A percentile compares a stretch with the other conserved stretches of the same genome.
These are phyloP conservation scores for Pseudomyrmex concolor DNA, from an alignment of 1,140 invertebrate genomes.

Conservation along the genomic window DNA sequence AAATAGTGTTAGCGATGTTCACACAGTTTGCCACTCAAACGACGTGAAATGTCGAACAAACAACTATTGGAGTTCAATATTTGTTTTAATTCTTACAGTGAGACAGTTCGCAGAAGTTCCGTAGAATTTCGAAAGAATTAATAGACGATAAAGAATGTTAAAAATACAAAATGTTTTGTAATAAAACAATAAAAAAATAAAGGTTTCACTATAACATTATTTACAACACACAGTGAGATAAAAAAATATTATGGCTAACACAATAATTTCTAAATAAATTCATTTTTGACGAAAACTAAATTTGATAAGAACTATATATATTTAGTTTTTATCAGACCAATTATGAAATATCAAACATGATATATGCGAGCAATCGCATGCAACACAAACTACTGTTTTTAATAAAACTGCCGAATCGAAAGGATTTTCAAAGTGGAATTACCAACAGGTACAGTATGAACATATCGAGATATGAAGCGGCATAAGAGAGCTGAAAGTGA, in stretches of 20 bases:
- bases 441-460: not conserved
- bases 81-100: not conserved
- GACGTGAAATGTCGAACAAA: not conserved
- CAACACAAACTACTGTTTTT: not conserved
- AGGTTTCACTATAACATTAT: not conserved
- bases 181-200: not conserved
- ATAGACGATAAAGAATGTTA: not conserved
- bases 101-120: not conserved
- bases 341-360: not conserved
- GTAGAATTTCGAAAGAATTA: not conserved
- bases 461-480: not conserved
- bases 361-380: not conserved
- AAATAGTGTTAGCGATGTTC: constrained; percentile 20
- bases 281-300: not conserved
- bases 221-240: not conserved
- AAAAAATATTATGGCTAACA: not conserved
- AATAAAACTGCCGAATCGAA: not conserved
- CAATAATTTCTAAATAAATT: not conserved
- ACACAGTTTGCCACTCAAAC: not conserved
- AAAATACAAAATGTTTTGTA: not conserved
- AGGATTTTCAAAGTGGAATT: not conserved
- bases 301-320: not conserved
- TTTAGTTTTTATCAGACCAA: not conserved
- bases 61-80: not conserved
- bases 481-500: constrained; percentile 8